These are phyloP conservation scores for Dicerorhinus sumatrensis DNA, from an alignment of 2,113 vertebrate genomes.

Conservation along the genomic window DNA sequence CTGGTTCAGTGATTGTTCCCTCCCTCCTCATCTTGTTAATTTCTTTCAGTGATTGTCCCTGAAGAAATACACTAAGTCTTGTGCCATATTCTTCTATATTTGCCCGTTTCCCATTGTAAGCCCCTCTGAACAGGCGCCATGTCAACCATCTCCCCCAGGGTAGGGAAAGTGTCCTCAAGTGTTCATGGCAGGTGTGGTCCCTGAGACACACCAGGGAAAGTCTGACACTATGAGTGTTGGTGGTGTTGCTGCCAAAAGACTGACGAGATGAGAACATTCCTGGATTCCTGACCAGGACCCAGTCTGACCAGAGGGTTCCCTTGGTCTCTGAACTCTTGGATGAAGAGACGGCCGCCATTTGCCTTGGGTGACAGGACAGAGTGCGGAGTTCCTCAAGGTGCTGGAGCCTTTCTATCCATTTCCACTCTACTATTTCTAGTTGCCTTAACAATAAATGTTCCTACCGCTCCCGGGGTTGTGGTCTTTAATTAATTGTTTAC, in stretches of 20 bases:
- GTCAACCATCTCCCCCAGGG: neutral
- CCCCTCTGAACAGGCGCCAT: no score
- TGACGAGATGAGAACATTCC: neutral
- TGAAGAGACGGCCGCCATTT: neutral
- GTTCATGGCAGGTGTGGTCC: neutral
- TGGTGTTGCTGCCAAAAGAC: neutral
- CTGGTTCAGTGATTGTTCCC: neutral
- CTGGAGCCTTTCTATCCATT: neutral
- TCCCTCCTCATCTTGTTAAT: neutral
- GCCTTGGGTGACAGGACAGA: neutral
- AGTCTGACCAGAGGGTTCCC: neutral
- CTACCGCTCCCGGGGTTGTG: neutral
- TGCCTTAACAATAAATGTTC: neutral
- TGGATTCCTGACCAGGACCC: neutral
- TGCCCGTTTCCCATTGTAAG: neutral
- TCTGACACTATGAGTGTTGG: neutral
- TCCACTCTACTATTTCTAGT: neutral
- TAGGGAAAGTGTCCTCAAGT: neutral
- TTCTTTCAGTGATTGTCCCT: neutral
- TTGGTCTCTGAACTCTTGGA: neutral
- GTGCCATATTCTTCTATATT: rapidly evolving
- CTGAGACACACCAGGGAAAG: neutral
- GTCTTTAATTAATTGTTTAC: neutral
- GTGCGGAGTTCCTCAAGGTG: no score
- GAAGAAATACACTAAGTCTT: neutral